phyloP scores from a whole-genome alignment of 2,797 vertebrate genomes.

The Allobates femoralis region DNA sequence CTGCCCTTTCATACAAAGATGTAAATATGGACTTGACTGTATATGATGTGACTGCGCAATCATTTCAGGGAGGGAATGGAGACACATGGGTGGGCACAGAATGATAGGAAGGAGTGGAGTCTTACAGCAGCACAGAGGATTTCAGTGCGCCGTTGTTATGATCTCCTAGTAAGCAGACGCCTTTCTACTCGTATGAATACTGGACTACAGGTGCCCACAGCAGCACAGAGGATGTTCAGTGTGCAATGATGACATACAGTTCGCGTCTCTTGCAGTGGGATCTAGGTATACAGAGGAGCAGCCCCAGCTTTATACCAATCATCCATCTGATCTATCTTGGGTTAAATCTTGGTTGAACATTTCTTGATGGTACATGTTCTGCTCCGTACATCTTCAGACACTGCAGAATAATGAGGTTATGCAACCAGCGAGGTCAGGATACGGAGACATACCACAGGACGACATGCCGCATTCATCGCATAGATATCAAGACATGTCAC shows the following conservation, averaged over 20 bases:
- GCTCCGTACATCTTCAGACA: not conserved
- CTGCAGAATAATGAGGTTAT: constrained; percentile 5
- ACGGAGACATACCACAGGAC: not conserved
- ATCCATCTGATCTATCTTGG: not conserved
- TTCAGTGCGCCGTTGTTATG: too few species aligned
- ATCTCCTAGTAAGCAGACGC: too few species aligned
- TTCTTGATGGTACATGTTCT: not conserved
- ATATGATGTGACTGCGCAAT: too few species aligned
- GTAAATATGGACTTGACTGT: too few species aligned
- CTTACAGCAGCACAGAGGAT: not conserved
- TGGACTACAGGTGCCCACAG: not conserved
- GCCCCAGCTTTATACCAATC: not conserved
- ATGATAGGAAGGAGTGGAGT: not conserved
- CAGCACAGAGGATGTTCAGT: not conserved
- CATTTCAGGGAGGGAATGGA: not conserved
- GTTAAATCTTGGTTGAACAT: not conserved
- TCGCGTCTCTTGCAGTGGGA: not conserved
- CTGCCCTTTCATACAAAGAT: too few species aligned
- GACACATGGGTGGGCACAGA: not conserved
- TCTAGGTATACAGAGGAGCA: not conserved
- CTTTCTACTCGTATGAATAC: not conserved
- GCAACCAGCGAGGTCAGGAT: not conserved
- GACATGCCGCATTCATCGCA: constrained; percentile 1
- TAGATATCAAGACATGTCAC: not conserved
- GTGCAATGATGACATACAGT: not conserved